Evolutionary conservation across 2,797 vertebrate species (phyloP), one percentile per base, ranked within the genome.

Genomic region (Lophotriccus pileatus): DNA sequence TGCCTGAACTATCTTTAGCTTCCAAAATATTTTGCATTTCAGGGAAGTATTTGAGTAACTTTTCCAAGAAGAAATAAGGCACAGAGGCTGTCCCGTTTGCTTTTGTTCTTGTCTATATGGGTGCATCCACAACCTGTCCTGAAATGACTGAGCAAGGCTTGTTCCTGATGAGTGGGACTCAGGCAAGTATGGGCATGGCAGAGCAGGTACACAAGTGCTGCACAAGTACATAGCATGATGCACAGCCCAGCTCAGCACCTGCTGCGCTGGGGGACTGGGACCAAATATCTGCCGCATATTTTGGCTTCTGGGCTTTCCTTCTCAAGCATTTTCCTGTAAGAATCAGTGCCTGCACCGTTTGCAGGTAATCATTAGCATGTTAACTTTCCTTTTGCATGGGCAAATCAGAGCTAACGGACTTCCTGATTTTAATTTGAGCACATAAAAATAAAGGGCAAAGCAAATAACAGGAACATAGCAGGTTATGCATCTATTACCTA

Each of bases 21-120:
- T 94, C 85, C 87, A 94, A 96, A 97, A 94, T 90, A 95, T 94
- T 95, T 94, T 89, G 83, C 53, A 68, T 87, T 94, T 93, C 93
- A 90, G 87, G 70, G 75, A 91, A 95, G 41, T 23, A 74, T 91
- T 87, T 93, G 46, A 87, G 53, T 3, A 21, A 44, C 56, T 89
- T 72, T 79, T 92, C 75, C 39, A 85, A 82, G 93, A 79, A 93
- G 91, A 91, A 94, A 58, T 34, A 89, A 91, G 2, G 24, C 0
- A 2, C 25, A 18, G n/a, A 87, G 84, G 30, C n/a, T 32, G 20
- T 25, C 32, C 22, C 22, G 0, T n/a, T 75, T 50, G 47, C 3
- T 49, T 91, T 77, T 59, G 52, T 34, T 25, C 52, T 76, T n/a
- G 2, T 41, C 44, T 87, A 0, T 28, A 1, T 8, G 6, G 17